Evolutionary conservation across 2,113 vertebrate genomes (phyloP), one percentile per base, ranked within the genome.

Genomic region (Anthoscopus minutus): DNA sequence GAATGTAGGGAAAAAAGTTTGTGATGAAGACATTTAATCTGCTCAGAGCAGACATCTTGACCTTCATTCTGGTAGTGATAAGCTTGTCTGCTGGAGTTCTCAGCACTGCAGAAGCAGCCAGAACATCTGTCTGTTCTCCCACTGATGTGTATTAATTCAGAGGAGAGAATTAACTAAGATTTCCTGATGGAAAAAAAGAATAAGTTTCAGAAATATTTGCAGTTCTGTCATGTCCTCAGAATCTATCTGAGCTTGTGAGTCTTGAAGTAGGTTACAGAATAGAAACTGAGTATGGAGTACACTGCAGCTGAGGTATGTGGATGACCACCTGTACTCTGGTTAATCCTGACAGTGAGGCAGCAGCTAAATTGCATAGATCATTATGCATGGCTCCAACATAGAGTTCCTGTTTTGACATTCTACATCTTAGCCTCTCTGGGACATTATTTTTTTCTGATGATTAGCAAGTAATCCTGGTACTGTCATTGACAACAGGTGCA

Each of bases 331-430:
- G 61, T 56, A 30, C 50, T 37, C 42, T 24, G 31, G 37, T 44
- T 53, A 70, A 67, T 44, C 20, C 30, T 47, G 51, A 35, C 15
- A 15, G n/a, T 9, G 30, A 67, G 30, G 19, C 51, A 56, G 77
- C 33, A 70, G 54, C 25, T 50, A n/a, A 48, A 82, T 6, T 40
- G 17, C 23, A 8, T 8, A 17, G 28, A 70, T 38, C 57, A 31
- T 11, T 35, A 10, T 37, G 21, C 11, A 11, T 10, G 17, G 48
- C 58, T 13, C 37, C 7, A 5, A 25, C 1, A 0, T 3, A 3
- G 51, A 51, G 13, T 21, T 69, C 40, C 37, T 47, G 5, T 23
- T 16, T 27, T 86, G 45, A 27, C 33, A 2, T 5, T 28, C 17
- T 48, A 30, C 56, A 51, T 21, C 70, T 28, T 37, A 42, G 35